A percentile compares a stretch with the other conserved stretches of the same genome.
Conservation (phyloP, 2,888 invertebrate species). For the Priocnemis perturbator region DNA sequence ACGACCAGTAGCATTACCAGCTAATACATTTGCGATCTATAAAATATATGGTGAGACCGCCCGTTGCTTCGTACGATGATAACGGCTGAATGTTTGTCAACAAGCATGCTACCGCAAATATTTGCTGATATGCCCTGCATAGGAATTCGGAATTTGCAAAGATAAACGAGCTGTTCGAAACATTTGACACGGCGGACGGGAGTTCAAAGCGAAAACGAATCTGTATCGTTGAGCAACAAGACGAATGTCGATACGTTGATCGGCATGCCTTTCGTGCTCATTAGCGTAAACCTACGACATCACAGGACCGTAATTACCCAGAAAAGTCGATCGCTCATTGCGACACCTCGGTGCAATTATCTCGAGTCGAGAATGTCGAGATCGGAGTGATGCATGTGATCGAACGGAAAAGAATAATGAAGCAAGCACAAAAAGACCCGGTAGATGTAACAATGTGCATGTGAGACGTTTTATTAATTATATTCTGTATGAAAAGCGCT, state of each 20-base stretch:
- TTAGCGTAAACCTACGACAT: slow-evolving; percentile 29
- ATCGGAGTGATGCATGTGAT: too few species aligned
- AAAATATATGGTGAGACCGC: too few species aligned
- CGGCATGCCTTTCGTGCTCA: slow-evolving; percentile 28
- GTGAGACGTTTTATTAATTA: background rate
- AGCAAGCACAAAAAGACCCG: slow-evolving; percentile 17
- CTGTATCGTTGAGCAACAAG: too few species aligned
- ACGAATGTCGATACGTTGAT: slow-evolving; percentile 30
- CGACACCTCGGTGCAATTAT: slow-evolving; percentile 54
- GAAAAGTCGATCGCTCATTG: slow-evolving; percentile 53
- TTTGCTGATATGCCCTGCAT: too few species aligned
- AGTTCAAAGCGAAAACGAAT: too few species aligned
- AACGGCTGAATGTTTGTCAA: slow-evolving; percentile 34
- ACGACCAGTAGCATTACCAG: slow-evolving; percentile 29
- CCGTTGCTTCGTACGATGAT: slow-evolving; percentile 16
- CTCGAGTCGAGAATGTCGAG: too few species aligned
- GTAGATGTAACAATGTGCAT: too few species aligned
- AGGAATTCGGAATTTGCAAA: background rate
- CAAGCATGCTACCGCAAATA: slow-evolving; percentile 12
- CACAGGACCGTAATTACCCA: slow-evolving; percentile 18
- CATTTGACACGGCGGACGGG: too few species aligned
- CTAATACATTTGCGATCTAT: too few species aligned
- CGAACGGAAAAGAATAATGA: background rate
- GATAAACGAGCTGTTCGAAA: too few species aligned
- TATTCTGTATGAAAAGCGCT: background rate